Percentiles rank a stretch among this genome's conserved stretches.
Evolutionary conservation across 2,888 invertebrate genomes (phyloP).

Genomic region (Lymantria monacha): DNA sequence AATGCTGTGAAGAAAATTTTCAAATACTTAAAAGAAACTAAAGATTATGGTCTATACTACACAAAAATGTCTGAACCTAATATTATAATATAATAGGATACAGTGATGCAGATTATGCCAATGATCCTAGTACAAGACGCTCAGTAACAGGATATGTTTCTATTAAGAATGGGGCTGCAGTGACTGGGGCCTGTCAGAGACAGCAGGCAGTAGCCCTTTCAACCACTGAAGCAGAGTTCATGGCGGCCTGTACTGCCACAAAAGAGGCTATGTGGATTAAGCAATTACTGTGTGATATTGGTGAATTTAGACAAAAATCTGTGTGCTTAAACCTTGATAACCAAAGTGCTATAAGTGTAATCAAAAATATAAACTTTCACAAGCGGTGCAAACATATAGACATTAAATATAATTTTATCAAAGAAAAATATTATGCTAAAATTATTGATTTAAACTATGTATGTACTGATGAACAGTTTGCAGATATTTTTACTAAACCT

Average conservation of each 20-base stretch:
- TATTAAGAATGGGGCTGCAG: conserved; percentile 10
- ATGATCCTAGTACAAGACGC: conserved; percentile 7
- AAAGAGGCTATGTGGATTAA: conserved; percentile 4
- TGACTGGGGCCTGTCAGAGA: conserved; percentile 10
- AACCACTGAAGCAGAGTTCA: conserved; percentile 11
- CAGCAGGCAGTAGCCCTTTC: conserved; percentile 12
- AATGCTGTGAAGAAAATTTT: conserved; percentile 17
- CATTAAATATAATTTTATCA: conserved; percentile 11
- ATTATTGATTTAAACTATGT: conserved; percentile 10
- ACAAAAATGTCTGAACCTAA: too few species aligned
- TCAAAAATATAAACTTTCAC: too few species aligned
- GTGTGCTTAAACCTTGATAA: too few species aligned
- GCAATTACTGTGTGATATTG: conserved; percentile 2
- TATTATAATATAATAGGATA: conserved; percentile 9
- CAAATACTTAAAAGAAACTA: conserved; percentile 7
- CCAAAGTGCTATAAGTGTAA: too few species aligned
- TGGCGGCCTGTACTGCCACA: conserved; percentile 7
- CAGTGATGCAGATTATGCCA: conserved; percentile 24
- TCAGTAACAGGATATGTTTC: conserved; percentile 14
- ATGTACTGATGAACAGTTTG: conserved; percentile 6
- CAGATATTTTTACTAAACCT: conserved; percentile 12
- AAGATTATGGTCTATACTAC: neutral
- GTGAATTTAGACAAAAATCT: too few species aligned
- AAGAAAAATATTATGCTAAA: conserved; percentile 10
- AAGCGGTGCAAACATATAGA: conserved; percentile 16